Conservation (phyloP, 2,113 vertebrate genomes). For the Globicephala melas region DNA sequence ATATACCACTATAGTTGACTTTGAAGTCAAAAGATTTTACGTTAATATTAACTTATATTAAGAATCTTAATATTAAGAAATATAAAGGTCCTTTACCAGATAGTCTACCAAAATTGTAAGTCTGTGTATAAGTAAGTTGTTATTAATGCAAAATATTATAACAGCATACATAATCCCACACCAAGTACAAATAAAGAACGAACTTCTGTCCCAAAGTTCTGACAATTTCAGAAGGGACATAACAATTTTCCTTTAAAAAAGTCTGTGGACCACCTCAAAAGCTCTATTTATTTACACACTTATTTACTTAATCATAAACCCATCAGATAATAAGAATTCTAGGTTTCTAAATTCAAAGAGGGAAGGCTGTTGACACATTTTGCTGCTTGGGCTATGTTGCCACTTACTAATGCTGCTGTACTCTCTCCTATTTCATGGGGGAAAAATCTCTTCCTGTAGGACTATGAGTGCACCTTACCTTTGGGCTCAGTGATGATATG, state of each 20-base stretch:
- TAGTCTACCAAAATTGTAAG: slow-evolving; percentile 10
- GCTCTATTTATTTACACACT: background rate
- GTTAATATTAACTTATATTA: background rate
- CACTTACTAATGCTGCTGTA: background rate
- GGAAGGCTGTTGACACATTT: background rate
- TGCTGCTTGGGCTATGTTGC: background rate
- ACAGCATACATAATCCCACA: background rate
- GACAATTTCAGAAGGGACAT: background rate
- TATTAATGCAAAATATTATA: background rate
- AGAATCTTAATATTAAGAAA: slow-evolving; percentile 2
- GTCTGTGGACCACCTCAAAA: background rate
- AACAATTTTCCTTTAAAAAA: background rate
- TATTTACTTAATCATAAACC: slow-evolving; percentile 5
- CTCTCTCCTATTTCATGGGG: accelerated
- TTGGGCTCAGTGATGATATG: slow-evolving; percentile 94
- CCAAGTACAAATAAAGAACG: background rate
- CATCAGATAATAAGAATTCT: background rate
- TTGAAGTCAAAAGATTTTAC: background rate
- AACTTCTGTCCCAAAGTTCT: background rate
- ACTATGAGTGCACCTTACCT: slow-evolving; percentile 82
- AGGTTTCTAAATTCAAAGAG: background rate
- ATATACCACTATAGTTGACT: background rate
- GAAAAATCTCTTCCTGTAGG: background rate
- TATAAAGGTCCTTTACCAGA: background rate
- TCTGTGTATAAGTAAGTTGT: background rate